Evolutionary conservation across 2,797 vertebrate genomes (phyloP).

Genomic region (Toxotes lorentzi): DNA sequence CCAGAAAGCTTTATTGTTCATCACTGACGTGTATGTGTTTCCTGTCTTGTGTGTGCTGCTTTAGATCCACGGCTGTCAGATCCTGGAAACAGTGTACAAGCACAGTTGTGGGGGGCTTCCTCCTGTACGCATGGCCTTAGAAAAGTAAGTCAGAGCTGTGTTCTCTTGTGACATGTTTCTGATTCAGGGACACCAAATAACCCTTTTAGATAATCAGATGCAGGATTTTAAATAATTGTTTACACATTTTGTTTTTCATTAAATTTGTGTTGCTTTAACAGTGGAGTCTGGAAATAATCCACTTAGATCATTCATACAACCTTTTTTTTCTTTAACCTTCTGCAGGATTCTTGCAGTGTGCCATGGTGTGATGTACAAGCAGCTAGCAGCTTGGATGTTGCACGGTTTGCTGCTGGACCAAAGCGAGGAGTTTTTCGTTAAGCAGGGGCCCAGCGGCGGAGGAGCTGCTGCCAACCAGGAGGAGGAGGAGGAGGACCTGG

Average conservation of each 20-base stretch:
- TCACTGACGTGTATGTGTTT: not conserved
- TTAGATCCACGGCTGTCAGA: conserved; percentile 98
- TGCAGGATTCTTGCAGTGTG: conserved; percentile 95
- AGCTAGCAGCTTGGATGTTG: conserved; percentile 99
- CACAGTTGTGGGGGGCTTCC: conserved; percentile 97
- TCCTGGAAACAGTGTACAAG: conserved; percentile 96
- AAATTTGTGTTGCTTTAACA: not conserved
- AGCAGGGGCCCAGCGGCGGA: conserved; percentile 94
- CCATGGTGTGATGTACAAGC: conserved; percentile 99
- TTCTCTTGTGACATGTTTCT: not conserved
- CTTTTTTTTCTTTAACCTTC: no score
- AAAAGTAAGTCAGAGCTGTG: conserved; percentile 89
- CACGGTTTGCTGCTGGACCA: conserved; percentile 96
- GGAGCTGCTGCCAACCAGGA: conserved; percentile 89
- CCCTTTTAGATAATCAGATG: not conserved
- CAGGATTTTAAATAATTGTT: not conserved
- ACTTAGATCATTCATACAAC: no score
- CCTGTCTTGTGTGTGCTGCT: conserved; percentile 45
- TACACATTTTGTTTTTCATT: not conserved
- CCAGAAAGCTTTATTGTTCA: no score
- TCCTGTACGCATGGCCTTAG: conserved; percentile 94
- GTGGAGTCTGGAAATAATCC: no score
- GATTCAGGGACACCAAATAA: not conserved
- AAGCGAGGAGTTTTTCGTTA: conserved; percentile 97
- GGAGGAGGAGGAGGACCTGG: conserved; percentile 97